Base-by-base conservation (phyloP, 2,888 invertebrate species). In the Venustoraphidia nigricollis region DNA sequence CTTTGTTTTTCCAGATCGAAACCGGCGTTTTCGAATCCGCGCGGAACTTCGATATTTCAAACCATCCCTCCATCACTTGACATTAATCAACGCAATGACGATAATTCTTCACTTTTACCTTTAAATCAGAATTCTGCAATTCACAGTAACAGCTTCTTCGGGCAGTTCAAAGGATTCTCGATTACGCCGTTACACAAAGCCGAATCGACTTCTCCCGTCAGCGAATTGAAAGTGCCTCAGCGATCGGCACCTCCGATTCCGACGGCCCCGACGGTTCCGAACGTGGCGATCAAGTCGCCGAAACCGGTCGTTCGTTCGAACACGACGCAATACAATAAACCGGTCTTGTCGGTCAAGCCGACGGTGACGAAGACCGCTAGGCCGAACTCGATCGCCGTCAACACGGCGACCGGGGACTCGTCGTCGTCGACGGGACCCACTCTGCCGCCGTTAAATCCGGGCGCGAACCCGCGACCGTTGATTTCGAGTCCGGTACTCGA, bases 111-210 rank as follows among this genome's bases (percentile, higher is more conserved):
- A 8, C 64, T 83, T 0, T 66, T 83, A 0, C 71, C 76, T 48
- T 70, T 71, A 10, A 73, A 76, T 47, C 69, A 72, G 0, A 73
- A 66, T 36, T 66, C 68, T 43, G 57, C 70, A 2, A 70, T 66
- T 55, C 62, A 65, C 55, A 69, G 69, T 56, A 70, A 67, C 51
- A 81, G 81, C 58, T 80, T 90, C 67, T 88, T 88, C 63, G 90
- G 90, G 1, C 84, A 88, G 58, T 89, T 88, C 68, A 87, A 86
- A 66, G 90, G 90, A 1, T 91, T 90, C 65, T 81, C 83, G 1
- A 71, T 91, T 41, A 74, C 79, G 0, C 84, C 85, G 0, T 69
- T 81, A 1, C 73, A 74, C 36, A 71, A 70, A 56, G 64, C 66
- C 10, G 58, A 61, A 46, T 10, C 50, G 35, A 38, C 35, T 34